Conservation (phyloP, 2,888 invertebrate species). For the Neocrepidodera transversa region DNA sequence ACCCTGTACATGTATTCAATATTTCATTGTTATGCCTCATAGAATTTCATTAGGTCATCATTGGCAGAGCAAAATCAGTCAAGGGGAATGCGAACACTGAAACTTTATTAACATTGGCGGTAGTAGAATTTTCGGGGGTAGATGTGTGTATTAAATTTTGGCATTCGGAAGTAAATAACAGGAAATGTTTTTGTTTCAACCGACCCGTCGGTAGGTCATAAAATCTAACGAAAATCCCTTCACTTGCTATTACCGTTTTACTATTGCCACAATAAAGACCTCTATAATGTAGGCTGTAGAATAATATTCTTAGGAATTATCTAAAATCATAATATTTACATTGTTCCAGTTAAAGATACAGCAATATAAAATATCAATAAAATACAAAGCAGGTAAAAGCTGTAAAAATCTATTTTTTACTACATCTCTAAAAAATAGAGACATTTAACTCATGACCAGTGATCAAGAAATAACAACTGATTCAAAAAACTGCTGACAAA, state of each 20-base stretch:
- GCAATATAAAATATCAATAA: too few species aligned
- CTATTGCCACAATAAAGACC: not conserved
- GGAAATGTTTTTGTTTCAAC: slow-evolving; percentile 30
- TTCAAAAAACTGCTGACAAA: too few species aligned
- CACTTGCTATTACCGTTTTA: slow-evolving; percentile 11
- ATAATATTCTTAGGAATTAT: too few species aligned
- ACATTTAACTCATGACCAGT: too few species aligned
- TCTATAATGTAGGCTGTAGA: not conserved
- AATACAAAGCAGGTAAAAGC: too few species aligned
- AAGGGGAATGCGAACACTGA: slow-evolving; percentile 54
- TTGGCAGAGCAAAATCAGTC: slow-evolving; percentile 53
- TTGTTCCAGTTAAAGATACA: too few species aligned
- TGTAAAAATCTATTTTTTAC: too few species aligned
- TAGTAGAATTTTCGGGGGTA: slow-evolving; percentile 17
- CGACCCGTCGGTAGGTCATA: slow-evolving; percentile 24
- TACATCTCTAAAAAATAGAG: too few species aligned
- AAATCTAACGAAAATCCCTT: slow-evolving; percentile 28
- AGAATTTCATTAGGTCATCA: slow-evolving; percentile 59
- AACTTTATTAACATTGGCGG: slow-evolving; percentile 53
- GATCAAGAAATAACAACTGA: too few species aligned
- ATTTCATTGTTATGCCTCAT: slow-evolving; percentile 57
- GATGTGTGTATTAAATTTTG: slow-evolving; percentile 27
- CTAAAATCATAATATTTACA: too few species aligned
- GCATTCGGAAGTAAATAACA: slow-evolving; percentile 29
- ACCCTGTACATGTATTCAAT: slow-evolving; percentile 38